Percentiles rank a stretch among this genome's conserved stretches.
These are phyloP conservation scores for Scophthalmus maximus DNA, from an alignment of 2,113 vertebrate genomes.

Conservation along the genomic window DNA sequence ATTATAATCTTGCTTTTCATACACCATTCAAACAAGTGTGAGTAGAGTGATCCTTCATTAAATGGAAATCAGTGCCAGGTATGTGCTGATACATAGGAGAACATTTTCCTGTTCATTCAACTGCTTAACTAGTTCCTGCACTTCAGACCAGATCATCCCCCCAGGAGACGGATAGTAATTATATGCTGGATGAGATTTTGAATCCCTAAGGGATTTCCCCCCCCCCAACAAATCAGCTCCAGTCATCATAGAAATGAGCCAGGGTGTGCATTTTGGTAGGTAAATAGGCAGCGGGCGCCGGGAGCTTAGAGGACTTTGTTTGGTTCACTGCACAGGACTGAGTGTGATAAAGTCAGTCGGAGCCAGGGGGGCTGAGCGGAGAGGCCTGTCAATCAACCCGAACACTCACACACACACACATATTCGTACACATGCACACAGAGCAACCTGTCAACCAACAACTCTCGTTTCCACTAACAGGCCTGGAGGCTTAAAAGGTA, in stretches of 20 bases:
- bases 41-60: neutral
- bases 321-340: constrained; percentile 37
- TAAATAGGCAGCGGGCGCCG: constrained; percentile 59
- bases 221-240: constrained; percentile 35
- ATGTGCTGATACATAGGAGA: constrained; percentile 20
- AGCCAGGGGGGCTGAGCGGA: constrained; percentile 24
- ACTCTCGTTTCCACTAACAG: constrained; percentile 31
- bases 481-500: constrained; percentile 31
- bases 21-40: neutral
- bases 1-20: neutral
- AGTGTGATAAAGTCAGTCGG: constrained; percentile 50
- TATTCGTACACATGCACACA: neutral
- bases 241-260: constrained; percentile 54
- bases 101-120: constrained; percentile 34
- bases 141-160: constrained; percentile 47
- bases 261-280: constrained; percentile 57
- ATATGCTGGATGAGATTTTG: constrained; percentile 57
- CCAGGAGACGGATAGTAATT: constrained; percentile 63
- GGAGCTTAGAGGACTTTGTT: constrained; percentile 59
- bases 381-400: constrained; percentile 60
- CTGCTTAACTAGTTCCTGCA: constrained; percentile 51
- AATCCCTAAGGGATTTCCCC: constrained; percentile 25
- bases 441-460: constrained; percentile 19
- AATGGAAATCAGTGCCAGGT: constrained; percentile 14
- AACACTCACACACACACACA: constrained; percentile 2